phyloP scores from a whole-genome alignment of 2,888 invertebrate species.

The Campaea margaritaria region DNA sequence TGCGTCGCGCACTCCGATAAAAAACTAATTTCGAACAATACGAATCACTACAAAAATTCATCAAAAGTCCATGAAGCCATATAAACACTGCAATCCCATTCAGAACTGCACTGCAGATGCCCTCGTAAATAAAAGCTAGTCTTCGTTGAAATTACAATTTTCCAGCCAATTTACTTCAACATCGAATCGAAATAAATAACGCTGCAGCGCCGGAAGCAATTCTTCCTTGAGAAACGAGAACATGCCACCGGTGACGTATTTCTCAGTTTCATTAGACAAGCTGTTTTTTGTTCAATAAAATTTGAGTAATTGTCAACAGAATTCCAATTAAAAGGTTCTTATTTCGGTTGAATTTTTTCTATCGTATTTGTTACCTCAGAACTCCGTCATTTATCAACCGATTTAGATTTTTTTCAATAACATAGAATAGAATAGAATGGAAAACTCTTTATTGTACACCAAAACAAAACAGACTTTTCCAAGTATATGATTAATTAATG shows the following conservation, averaged over 20 bases:
- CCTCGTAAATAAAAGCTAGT: constrained; percentile 29
- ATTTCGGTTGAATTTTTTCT: too few relatives aligned
- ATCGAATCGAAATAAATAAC: constrained; percentile 43
- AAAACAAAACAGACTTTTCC: too few relatives aligned
- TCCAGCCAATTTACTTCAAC: constrained; percentile 39
- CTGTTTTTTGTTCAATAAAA: not conserved
- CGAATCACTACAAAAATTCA: not conserved
- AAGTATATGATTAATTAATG: too few relatives aligned
- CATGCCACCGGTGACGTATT: not conserved
- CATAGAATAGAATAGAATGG: too few relatives aligned
- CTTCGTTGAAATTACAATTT: constrained; percentile 40
- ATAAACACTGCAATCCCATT: too few relatives aligned
- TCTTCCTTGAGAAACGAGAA: constrained; percentile 16
- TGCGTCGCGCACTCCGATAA: too few relatives aligned
- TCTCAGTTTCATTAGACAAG: not conserved
- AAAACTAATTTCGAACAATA: not conserved
- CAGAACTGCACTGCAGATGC: not conserved
- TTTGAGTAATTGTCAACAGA: too few relatives aligned
- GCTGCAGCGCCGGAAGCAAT: constrained; percentile 30
- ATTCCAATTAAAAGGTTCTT: too few relatives aligned
- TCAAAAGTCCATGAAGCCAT: not conserved
- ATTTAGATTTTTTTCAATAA: too few relatives aligned
- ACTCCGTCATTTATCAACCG: too few relatives aligned
- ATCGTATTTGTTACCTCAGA: too few relatives aligned
- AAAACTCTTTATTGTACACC: too few relatives aligned